Evolutionary conservation across 2,888 invertebrate genomes (phyloP).

Genomic region (Ichneumoninae sp.): DNA sequence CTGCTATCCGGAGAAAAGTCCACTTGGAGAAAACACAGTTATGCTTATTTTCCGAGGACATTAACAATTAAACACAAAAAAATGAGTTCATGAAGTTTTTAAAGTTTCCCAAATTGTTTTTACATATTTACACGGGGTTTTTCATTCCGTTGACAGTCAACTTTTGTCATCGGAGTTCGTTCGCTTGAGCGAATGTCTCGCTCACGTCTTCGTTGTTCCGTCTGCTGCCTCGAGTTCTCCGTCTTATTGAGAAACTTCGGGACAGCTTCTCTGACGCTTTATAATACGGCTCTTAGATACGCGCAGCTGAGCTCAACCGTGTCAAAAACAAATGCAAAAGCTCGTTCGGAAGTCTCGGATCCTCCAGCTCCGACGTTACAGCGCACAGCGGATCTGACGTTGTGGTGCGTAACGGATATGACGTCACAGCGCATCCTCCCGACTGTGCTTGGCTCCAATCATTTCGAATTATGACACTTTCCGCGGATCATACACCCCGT

Average conservation of each 20-base stretch:
- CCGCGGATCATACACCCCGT: background rate
- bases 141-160: background rate
- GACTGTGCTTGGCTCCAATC: conserved; percentile 33
- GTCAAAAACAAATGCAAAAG: conserved; percentile 25
- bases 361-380: background rate
- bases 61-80: too few relatives aligned
- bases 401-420: background rate
- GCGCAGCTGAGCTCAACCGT: conserved; percentile 37
- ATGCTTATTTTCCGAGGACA: too few relatives aligned
- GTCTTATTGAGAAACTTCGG: conserved; percentile 38
- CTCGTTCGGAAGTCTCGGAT: conserved; percentile 2
- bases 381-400: background rate
- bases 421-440: background rate
- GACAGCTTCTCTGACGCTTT: conserved; percentile 29
- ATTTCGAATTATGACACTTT: conserved; percentile 28
- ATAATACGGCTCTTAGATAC: conserved; percentile 3
- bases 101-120: too few relatives aligned
- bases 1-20: background rate
- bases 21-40: too few relatives aligned
- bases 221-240: background rate
- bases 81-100: too few relatives aligned
- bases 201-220: background rate
- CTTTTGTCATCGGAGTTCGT: background rate
- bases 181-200: background rate
- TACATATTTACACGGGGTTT: background rate